Conservation (phyloP, 2,797 vertebrate species). For the Oryzias sinensis region DNA sequence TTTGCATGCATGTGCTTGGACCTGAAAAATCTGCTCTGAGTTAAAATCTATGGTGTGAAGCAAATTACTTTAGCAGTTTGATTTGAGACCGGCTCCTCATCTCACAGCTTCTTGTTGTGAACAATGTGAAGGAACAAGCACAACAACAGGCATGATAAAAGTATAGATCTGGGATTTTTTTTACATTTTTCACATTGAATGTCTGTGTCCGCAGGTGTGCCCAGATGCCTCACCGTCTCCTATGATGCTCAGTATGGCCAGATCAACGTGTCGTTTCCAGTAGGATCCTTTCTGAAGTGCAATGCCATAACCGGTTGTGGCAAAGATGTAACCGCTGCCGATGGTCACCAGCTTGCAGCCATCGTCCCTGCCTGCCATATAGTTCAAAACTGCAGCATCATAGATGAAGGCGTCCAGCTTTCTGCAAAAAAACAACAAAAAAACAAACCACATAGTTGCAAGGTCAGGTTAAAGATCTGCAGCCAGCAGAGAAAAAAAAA, state of each 20-base stretch:
- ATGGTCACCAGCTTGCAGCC: conserved; percentile 98
- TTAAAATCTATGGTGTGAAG: conserved; percentile 42
- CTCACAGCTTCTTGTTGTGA: conserved; percentile 66
- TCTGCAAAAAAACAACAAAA: conserved; percentile 69
- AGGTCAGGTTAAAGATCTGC: background rate
- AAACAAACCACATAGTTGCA: too few relatives aligned
- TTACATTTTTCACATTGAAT: too few relatives aligned
- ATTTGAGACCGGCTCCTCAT: conserved; percentile 53
- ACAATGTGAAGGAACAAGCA: conserved; percentile 67
- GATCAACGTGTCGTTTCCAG: conserved; percentile 95
- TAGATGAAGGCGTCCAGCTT: conserved; percentile 99
- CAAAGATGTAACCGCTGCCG: conserved; percentile 97
- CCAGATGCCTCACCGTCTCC: conserved; percentile 85
- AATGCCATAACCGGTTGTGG: conserved; percentile 96
- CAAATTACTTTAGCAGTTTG: conserved; percentile 52
- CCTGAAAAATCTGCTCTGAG: conserved; percentile 37
- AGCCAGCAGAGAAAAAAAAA: background rate
- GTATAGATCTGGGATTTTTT: too few relatives aligned
- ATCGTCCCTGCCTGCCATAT: conserved; percentile 97
- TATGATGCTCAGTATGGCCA: conserved; percentile 95
- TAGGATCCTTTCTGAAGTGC: conserved; percentile 96
- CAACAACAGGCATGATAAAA: conserved; percentile 38
- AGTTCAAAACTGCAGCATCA: conserved; percentile 95
- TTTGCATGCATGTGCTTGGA: conserved; percentile 4
- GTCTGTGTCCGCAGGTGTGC: background rate